Evolutionary conservation across 92 coral and sea anemone genomes (phyloP), one percentile per base, ranked within the genome.

Genomic region (Actinernus sp.): DNA sequence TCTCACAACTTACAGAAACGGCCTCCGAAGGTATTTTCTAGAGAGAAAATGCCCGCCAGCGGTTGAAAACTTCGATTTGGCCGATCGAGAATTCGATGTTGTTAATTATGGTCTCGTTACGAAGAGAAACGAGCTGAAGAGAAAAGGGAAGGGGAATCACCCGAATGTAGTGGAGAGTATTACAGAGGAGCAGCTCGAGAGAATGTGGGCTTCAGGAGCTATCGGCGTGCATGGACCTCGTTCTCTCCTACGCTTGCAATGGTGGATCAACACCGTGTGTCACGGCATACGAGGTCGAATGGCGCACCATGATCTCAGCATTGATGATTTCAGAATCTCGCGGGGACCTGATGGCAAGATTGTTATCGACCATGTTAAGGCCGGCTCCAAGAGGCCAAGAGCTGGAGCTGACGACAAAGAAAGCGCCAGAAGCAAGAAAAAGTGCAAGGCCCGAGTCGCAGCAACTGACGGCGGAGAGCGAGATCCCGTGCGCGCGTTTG

Each of bases 201-300:
- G 97, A 68, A 95, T 95, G 99, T 95, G 99, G 99, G 97, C 95
- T 8, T 81, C 99, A 26, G 99, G 99, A 44, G 99, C 99, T 2
- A 95, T 95, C 21, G 99, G 99, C 1, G 97, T 92, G 13, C 99
- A 95, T 78, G 97, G 92, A 48, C 99, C 99, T 10, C 79, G 99
- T 29, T 95, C 99, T 10, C 66, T 95, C 13, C 81, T 95, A 0
- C 80, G 99, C n/a, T 79, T 95, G 0, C 99, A 95, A 56, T 95
- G 99, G 99, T 95, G 99, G 99, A 87, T 95, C 36, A 95, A 95
- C 73, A 95, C 99, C 4, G 97, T 95, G 12, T 85, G 91, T 51
- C 99, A 95, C 63, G 99, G 99, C 10, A 95, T 95, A 11, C 79
- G 99, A 47, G 99, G 99, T 4, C 68, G 99, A 61, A 95, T 95